Percentiles rank a stretch among this genome's conserved stretches.
These are phyloP conservation scores for Lepetodrilus schrolli DNA, from an alignment of 2,888 invertebrate genomes.

Conservation along the genomic window DNA sequence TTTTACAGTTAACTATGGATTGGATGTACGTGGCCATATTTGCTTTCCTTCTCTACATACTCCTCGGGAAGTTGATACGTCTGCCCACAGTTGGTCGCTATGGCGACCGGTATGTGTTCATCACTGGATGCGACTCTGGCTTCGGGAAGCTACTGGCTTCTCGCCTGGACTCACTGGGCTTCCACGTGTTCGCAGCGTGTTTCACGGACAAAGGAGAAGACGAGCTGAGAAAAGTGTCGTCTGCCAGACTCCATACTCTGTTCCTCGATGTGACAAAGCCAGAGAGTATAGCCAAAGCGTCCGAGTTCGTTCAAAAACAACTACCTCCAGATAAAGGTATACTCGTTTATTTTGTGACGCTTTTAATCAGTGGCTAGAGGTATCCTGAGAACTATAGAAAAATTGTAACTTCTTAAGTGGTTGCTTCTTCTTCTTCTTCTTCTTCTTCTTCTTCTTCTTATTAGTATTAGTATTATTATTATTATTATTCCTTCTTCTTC, in stretches of 20 bases:
- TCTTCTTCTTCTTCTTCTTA: too few species aligned
- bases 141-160: slow-evolving; percentile 59
- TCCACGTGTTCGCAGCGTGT: slow-evolving; percentile 58
- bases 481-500: too few species aligned
- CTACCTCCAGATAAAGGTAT: slow-evolving; percentile 42
- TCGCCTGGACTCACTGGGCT: slow-evolving; percentile 50
- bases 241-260: slow-evolving; percentile 36
- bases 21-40: neutral
- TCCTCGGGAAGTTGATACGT: slow-evolving; percentile 33
- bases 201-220: slow-evolving; percentile 47
- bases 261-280: slow-evolving; percentile 39
- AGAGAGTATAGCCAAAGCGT: slow-evolving; percentile 37
- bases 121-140: slow-evolving; percentile 68
- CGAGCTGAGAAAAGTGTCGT: slow-evolving; percentile 39
- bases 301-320: slow-evolving; percentile 29
- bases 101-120: slow-evolving; percentile 50
- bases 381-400: too few species aligned
- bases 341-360: too few species aligned
- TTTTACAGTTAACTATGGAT: too few species aligned
- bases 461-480: too few species aligned
- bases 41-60: neutral
- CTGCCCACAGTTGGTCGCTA: slow-evolving; percentile 40
- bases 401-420: too few species aligned
- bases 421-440: too few species aligned
- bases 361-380: too few species aligned